Evolutionary conservation across 2,113 vertebrate genomes (phyloP).

Genomic region (Ursus arctos): DNA sequence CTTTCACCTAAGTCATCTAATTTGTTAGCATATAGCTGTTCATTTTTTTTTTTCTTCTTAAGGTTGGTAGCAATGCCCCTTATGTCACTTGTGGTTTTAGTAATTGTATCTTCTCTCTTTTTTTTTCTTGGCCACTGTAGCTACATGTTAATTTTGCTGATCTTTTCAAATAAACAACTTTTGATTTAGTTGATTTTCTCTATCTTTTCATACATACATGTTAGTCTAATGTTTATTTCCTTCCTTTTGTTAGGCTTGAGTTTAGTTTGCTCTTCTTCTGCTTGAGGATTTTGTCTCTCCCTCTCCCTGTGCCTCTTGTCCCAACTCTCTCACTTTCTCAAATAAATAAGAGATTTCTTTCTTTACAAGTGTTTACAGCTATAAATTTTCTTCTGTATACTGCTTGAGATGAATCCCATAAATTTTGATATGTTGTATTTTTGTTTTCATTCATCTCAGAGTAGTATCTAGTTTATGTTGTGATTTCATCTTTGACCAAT

Average conservation of each 20-base stretch:
- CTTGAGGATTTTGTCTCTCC: background rate
- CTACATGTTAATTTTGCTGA: background rate
- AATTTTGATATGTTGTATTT: background rate
- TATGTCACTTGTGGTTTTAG: background rate
- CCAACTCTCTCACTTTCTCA: background rate
- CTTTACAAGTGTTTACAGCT: background rate
- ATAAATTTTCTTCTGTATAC: background rate
- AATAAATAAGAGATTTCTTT: background rate
- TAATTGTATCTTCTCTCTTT: background rate
- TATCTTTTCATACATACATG: background rate
- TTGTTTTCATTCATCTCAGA: background rate
- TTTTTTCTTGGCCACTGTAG: background rate
- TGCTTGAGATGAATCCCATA: background rate
- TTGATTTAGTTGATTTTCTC: background rate
- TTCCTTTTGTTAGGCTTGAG: background rate
- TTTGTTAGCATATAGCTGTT: background rate
- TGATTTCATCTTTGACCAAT: constrained; percentile 40
- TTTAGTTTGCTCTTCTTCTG: background rate
- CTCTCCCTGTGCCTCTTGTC: background rate
- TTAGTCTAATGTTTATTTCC: background rate
- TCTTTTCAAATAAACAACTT: background rate
- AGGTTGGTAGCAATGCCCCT: background rate
- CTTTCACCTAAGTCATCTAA: background rate
- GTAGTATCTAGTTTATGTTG: background rate
- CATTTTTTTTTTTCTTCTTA: background rate